phyloP scores from a whole-genome alignment of 2,113 vertebrate species.

The Semicossyphus pulcher region DNA sequence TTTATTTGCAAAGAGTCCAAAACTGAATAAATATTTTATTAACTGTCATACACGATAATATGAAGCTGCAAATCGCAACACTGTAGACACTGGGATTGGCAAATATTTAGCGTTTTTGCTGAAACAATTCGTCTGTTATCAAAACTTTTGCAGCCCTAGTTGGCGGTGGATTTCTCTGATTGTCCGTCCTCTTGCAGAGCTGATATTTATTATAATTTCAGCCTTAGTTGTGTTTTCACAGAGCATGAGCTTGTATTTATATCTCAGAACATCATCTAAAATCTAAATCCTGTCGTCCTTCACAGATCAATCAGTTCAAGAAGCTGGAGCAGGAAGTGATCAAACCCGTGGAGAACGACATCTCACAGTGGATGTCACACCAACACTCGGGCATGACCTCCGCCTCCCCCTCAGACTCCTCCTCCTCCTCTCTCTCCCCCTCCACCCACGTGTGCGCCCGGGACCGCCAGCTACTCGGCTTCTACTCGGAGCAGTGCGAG shows the following conservation, averaged over 20 bases:
- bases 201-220: no score
- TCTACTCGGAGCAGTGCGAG: slow-evolving; percentile 94
- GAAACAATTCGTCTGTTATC: no score
- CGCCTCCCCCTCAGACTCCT: slow-evolving; percentile 48
- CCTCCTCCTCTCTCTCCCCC: slow-evolving; percentile 50
- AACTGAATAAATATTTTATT: no score
- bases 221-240: not conserved
- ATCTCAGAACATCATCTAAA: not conserved
- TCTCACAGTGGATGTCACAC: slow-evolving; percentile 91
- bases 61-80: no score
- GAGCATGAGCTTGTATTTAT: not conserved
- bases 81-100: no score
- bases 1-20: no score
- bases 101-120: no score
- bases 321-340: slow-evolving; percentile 94
- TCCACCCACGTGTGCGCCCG: slow-evolving; percentile 74
- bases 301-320: slow-evolving; percentile 94
- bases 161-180: no score
- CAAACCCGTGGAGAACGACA: slow-evolving; percentile 94
- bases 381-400: slow-evolving; percentile 69
- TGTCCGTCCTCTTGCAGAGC: no score
- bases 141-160: no score
- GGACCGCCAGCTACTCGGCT: slow-evolving; percentile 90
- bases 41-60: no score
- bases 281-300: slow-evolving; percentile 4